Percentiles rank a stretch among this genome's conserved stretches.
Evolutionary conservation across 1,140 invertebrate genomes (phyloP).

Genomic region (Aleiodes sp.): DNA sequence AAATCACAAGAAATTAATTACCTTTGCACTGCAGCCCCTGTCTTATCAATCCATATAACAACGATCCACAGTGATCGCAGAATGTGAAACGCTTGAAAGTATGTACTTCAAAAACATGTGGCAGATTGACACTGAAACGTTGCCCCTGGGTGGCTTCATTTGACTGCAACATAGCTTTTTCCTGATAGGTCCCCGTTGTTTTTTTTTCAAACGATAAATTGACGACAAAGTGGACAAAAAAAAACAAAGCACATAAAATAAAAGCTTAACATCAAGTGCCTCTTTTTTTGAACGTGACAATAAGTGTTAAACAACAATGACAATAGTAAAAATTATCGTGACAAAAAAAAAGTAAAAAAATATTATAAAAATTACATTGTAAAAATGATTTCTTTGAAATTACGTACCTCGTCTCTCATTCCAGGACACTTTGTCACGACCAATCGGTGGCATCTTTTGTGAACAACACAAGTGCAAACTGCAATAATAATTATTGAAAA

Average conservation of each 20-base stretch:
- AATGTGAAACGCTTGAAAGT: conserved; percentile 98
- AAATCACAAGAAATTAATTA: conserved; percentile 51
- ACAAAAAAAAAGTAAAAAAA: conserved; percentile 13
- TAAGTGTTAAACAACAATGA: not conserved
- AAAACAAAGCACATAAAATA: conserved; percentile 35
- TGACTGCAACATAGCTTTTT: conserved; percentile 58
- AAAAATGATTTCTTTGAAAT: not conserved
- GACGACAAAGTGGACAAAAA: conserved; percentile 37
- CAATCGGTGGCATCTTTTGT: conserved; percentile 94
- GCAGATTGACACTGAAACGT: conserved; percentile 97
- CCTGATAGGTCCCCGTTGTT: conserved; percentile 37
- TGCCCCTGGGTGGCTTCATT: conserved; percentile 71
- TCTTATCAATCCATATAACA: conserved; percentile 94
- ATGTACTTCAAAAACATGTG: conserved; percentile 93
- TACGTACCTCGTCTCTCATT: conserved; percentile 86
- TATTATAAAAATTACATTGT: not conserved
- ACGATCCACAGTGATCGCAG: conserved; percentile 98
- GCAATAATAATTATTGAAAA: too few relatives aligned
- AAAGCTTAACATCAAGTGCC: conserved; percentile 17
- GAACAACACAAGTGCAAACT: conserved; percentile 98
- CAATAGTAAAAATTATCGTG: conserved; percentile 18
- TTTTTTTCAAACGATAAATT: conserved; percentile 35
- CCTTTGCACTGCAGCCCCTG: conserved; percentile 98
- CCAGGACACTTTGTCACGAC: conserved; percentile 96
- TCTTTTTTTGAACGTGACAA: not conserved